Conservation (phyloP, 1,140 invertebrate genomes). For the Sarcophaga peregrina region DNA sequence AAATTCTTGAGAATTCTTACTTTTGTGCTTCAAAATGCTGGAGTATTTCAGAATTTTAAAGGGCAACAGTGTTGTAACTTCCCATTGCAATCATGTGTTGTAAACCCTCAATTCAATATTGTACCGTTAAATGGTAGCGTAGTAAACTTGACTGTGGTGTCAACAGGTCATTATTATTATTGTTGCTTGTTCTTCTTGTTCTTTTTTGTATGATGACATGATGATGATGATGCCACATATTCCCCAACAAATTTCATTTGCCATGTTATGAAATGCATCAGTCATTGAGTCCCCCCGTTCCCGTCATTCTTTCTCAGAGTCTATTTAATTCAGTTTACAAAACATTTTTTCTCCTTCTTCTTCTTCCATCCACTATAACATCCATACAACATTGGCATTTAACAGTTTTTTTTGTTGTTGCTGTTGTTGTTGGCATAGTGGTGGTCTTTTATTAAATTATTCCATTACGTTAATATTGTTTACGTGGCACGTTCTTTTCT, state of each 20-base stretch:
- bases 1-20: too few species aligned
- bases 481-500: not conserved
- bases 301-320: too few species aligned
- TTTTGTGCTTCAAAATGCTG: too few species aligned
- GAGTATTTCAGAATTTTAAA: too few species aligned
- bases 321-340: too few species aligned
- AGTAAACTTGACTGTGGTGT: not conserved
- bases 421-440: not conserved
- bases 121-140: too few species aligned
- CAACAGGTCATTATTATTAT: conserved; percentile 4
- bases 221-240: not conserved
- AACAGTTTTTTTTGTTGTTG: not conserved
- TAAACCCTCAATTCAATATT: too few species aligned
- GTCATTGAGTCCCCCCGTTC: not conserved
- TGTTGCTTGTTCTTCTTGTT: not conserved
- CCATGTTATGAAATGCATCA: not conserved
- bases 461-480: conserved; percentile 25
- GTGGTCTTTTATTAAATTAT: not conserved
- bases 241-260: not conserved
- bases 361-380: too few species aligned
- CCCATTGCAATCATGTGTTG: too few species aligned
- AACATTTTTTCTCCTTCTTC: too few species aligned
- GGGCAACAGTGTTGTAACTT: too few species aligned
- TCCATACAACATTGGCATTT: too few species aligned
- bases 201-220: not conserved